Conservation (phyloP, 2,797 vertebrate genomes). For the Halcyon leucocephala region DNA sequence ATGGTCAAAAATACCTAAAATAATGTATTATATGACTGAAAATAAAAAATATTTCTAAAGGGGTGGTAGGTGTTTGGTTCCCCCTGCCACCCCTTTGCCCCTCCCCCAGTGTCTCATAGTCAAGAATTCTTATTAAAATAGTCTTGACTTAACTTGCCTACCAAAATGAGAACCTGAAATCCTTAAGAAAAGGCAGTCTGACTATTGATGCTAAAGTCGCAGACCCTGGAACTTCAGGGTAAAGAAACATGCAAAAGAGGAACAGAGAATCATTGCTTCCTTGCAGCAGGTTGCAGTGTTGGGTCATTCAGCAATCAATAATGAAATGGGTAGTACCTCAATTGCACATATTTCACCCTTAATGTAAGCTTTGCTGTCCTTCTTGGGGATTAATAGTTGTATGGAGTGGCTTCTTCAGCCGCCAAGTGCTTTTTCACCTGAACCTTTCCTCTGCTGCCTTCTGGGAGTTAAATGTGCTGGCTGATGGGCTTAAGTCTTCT, state of each 20-base stretch:
- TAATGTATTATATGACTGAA: not conserved
- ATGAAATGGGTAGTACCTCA: constrained; percentile 70
- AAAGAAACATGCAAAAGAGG: not conserved
- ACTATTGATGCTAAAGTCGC: not conserved
- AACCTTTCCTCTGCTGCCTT: constrained; percentile 58
- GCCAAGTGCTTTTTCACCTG: constrained; percentile 49
- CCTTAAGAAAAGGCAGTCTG: not conserved
- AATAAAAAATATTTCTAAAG: not conserved
- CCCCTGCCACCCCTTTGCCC: no score
- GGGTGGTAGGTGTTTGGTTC: not conserved
- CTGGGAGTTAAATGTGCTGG: constrained; percentile 39
- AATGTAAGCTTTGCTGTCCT: constrained; percentile 36
- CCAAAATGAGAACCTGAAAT: not conserved
- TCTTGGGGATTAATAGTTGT: constrained; percentile 65
- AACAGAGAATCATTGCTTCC: constrained; percentile 72
- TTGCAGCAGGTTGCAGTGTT: constrained; percentile 78
- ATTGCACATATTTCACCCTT: constrained; percentile 54
- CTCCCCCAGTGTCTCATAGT: not conserved
- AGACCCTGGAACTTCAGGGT: not conserved
- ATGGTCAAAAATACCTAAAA: not conserved
- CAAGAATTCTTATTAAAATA: not conserved
- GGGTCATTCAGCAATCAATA: constrained; percentile 83
- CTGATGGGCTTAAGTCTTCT: constrained; percentile 27
- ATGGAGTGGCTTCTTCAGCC: constrained; percentile 47
- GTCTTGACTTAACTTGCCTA: not conserved